Base-by-base conservation (phyloP, 1,140 invertebrate species). In the Helicoverpa armigera region DNA sequence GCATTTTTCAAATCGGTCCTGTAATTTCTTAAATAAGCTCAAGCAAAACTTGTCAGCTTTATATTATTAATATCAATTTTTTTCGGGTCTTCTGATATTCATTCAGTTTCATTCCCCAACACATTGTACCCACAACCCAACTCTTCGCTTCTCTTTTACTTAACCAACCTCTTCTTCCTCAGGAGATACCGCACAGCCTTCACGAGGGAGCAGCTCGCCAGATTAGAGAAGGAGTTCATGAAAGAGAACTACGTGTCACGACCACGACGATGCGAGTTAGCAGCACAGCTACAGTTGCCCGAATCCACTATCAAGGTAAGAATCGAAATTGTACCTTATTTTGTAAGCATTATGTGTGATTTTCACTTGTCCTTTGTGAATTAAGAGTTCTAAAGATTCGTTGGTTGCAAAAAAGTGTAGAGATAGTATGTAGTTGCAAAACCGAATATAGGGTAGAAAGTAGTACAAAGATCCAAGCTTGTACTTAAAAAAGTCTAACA, bases 201-300 rank as follows among this genome's bases (percentile, higher is more conserved):
- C 95, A 99, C 98, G 0, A 96, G 99, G 35, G 99, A 99, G 89
- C 99, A 99, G 93, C 95, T 99, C 18, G 96, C 96, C 0, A 96
- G 98, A 54, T 95, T 99, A n/a, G 99, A 99, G 94, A 98, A 99
- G 88, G 99, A 99, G 92, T 99, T 99, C 92, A 96, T 97, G 88
- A 97, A 98, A 87, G 99, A 99, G 95, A 99, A 99, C 94, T 99
- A 99, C 92, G 99, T 99, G 0, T 99, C 98, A 1, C 95, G 99
- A 65, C 99, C 99, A 0, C 96, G 98, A 80, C 95, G 99, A 80
- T 99, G 98, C 91, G 99, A 99, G 93, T 93, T 99, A n/a, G 99
- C 99, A 0, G 96, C 98, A 2, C 97, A 99, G 85, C 96, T 99
- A 14, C 97, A 98, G 84, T 95, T 99, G 0, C 98, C 99, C 0